Conservation (phyloP, 2,113 vertebrate genomes). For the Petaurus breviceps region DNA sequence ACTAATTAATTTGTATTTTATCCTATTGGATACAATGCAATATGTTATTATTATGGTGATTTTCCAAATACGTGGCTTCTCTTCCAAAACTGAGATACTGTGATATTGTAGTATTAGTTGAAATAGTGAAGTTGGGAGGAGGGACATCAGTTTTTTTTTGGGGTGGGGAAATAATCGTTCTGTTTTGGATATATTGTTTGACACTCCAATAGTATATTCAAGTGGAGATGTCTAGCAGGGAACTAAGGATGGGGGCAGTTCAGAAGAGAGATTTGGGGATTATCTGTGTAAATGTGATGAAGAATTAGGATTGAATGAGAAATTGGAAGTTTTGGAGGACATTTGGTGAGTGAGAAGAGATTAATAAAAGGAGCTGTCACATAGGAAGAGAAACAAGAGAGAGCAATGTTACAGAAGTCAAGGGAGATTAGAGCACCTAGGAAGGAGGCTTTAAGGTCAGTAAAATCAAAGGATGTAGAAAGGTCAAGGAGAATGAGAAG, state of each 20-base stretch:
- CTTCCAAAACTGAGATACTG: not conserved
- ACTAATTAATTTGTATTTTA: too few relatives aligned
- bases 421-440: not conserved
- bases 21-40: too few relatives aligned
- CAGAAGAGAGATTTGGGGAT: not conserved
- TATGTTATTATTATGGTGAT: not conserved
- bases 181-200: too few relatives aligned
- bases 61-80: not conserved
- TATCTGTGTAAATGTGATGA: not conserved
- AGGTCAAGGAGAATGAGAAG: not conserved
- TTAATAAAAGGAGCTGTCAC: too few relatives aligned
- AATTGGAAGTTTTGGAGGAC: not conserved
- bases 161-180: too few relatives aligned
- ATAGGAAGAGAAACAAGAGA: too few relatives aligned
- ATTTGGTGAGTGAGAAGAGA: not conserved
- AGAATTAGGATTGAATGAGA: not conserved
- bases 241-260: not conserved
- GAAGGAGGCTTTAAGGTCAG: not conserved
- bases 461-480: not conserved
- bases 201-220: too few relatives aligned
- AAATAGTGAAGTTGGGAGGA: not conserved
- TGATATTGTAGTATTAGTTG: not conserved
- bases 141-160: too few relatives aligned
- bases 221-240: too few relatives aligned
- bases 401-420: not conserved